Conservation (phyloP, 2,113 vertebrate species). For the Malaclemys terrapin region DNA sequence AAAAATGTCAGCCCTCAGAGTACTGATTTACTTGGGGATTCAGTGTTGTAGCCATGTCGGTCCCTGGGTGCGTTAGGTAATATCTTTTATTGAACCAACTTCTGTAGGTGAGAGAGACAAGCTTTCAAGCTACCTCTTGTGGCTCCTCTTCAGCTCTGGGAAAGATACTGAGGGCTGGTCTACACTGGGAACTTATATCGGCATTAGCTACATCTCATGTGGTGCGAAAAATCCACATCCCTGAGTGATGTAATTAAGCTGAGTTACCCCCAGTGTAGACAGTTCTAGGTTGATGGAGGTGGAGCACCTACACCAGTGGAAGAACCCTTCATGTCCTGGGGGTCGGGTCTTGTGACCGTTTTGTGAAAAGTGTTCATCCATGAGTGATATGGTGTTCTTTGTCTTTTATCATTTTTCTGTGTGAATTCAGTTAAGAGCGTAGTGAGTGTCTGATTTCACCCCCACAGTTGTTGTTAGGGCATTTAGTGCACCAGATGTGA, state of each 20-base stretch:
- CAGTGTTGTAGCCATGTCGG: neutral
- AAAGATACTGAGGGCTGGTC: neutral
- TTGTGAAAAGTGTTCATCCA: neutral
- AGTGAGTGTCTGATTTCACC: neutral
- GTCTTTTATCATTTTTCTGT: neutral
- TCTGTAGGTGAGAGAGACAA: neutral
- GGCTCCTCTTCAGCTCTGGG: neutral
- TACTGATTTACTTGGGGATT: neutral
- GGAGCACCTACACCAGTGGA: neutral
- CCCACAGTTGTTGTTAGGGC: too few species aligned
- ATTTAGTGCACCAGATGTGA: too few species aligned
- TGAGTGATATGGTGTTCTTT: neutral
- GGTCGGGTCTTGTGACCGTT: neutral
- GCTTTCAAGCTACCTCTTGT: neutral
- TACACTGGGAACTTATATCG: neutral
- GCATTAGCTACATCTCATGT: neutral
- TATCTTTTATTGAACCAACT: neutral
- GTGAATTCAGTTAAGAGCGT: neutral
- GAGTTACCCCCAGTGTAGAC: too few species aligned
- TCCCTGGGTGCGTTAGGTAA: neutral
- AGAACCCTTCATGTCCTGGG: neutral
- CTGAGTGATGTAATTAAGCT: too few species aligned
- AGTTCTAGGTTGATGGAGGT: neutral
- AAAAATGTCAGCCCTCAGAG: neutral
- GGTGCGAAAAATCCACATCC: neutral